Conservation (phyloP, 1,140 invertebrate genomes). For the Ephestia elutella region DNA sequence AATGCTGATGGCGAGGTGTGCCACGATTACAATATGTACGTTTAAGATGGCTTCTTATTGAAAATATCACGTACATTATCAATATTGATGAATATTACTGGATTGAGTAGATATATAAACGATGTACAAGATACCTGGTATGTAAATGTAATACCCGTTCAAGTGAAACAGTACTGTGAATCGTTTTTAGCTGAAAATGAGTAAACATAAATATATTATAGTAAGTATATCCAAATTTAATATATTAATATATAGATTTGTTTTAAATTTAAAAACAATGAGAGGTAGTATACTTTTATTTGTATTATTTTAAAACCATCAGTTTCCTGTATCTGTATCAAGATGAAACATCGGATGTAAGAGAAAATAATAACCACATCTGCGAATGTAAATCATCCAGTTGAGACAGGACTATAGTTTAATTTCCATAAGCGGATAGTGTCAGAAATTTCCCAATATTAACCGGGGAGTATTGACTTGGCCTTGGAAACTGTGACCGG, state of each 20-base stretch:
- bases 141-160: not conserved
- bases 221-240: not conserved
- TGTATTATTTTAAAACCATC: too few relatives aligned
- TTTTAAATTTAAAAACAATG: too few relatives aligned
- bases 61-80: not conserved
- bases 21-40: not conserved
- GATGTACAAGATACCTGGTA: not conserved
- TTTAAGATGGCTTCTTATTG: not conserved
- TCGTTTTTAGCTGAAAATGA: not conserved
- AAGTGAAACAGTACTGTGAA: constrained; percentile 4
- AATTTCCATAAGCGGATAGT: not conserved
- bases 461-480: not conserved
- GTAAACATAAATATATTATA: not conserved
- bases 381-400: not conserved
- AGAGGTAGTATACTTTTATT: too few relatives aligned
- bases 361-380: not conserved
- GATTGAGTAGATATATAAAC: not conserved
- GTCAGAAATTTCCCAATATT: not conserved
- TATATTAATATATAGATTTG: too few relatives aligned
- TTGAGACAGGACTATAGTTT: not conserved
- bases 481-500: not conserved
- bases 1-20: not conserved
- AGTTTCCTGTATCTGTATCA: too few relatives aligned
- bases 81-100: not conserved
- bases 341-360: not conserved